A percentile compares a stretch with the other conserved stretches of the same genome.
Conservation (phyloP, 2,888 invertebrate species). For the Lacanobia wlatinum region DNA sequence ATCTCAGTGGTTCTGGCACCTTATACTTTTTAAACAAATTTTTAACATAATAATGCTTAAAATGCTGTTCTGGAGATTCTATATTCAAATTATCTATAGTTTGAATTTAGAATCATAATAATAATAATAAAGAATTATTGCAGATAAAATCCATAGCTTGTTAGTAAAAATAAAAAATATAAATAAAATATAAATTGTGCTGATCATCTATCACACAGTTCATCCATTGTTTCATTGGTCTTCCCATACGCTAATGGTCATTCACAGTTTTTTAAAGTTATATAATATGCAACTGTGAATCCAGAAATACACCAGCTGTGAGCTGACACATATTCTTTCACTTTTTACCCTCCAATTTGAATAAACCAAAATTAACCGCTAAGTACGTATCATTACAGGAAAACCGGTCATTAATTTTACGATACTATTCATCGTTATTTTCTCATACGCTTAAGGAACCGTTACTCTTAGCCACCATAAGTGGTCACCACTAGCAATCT, state of each 20-base stretch:
- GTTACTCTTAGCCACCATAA: constrained; percentile 60
- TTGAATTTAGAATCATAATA: too few species aligned
- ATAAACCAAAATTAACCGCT: background rate
- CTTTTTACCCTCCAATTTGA: background rate
- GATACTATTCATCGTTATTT: constrained; percentile 45
- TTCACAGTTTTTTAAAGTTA: background rate
- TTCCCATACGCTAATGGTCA: background rate
- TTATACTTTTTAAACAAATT: too few species aligned
- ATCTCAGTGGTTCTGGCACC: too few species aligned
- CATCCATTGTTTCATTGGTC: background rate
- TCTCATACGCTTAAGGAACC: constrained; percentile 55
- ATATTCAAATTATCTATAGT: too few species aligned
- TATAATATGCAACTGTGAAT: background rate
- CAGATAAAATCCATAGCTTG: too few species aligned
- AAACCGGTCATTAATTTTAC: constrained; percentile 34
- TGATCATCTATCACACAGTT: background rate
- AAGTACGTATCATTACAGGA: constrained; percentile 29
- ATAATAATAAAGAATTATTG: too few species aligned
- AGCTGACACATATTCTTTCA: constrained; percentile 10
- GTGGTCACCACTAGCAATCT: constrained; percentile 59
- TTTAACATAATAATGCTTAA: too few species aligned
- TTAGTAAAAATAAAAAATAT: too few species aligned
- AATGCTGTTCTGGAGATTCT: too few species aligned
- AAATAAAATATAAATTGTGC: too few species aligned
- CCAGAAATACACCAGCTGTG: constrained; percentile 19